Conservation (phyloP, 2,113 vertebrate species). For the Scophthalmus maximus region DNA sequence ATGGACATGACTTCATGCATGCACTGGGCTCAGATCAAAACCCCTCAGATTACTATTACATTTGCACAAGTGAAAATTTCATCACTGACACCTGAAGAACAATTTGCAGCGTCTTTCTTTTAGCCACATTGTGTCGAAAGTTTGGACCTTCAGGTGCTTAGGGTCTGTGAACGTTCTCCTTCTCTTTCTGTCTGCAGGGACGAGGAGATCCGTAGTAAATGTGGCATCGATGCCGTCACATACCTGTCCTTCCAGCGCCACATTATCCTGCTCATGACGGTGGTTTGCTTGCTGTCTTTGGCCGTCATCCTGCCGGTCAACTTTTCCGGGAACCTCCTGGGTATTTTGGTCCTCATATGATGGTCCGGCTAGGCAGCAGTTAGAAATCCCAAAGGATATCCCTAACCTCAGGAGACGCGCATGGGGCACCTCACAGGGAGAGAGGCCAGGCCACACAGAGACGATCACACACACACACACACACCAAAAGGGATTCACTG, state of each 20-base stretch:
- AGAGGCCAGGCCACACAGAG: slow-evolving; percentile 62
- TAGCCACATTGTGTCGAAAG: neutral
- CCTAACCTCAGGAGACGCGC: slow-evolving; percentile 38
- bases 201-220: slow-evolving; percentile 94
- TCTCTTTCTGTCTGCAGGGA: slow-evolving; percentile 83
- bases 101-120: neutral
- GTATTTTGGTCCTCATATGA: slow-evolving; percentile 80
- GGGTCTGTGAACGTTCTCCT: neutral
- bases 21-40: neutral
- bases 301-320: slow-evolving; percentile 94
- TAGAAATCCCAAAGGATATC: slow-evolving; percentile 54
- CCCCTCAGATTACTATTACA: neutral
- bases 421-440: slow-evolving; percentile 21
- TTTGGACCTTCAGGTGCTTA: neutral
- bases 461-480: slow-evolving; percentile 30
- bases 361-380: slow-evolving; percentile 22
- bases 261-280: slow-evolving; percentile 88
- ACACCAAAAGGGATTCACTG: slow-evolving; percentile 6
- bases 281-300: slow-evolving; percentile 92
- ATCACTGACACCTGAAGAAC: neutral
- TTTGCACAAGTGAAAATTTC: slow-evolving; percentile 7
- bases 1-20: neutral
- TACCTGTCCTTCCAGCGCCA: slow-evolving; percentile 98
- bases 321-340: slow-evolving; percentile 91
- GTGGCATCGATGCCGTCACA: slow-evolving; percentile 92